phyloP scores from a whole-genome alignment of 2,888 invertebrate genomes.

The Perdita meconis region DNA sequence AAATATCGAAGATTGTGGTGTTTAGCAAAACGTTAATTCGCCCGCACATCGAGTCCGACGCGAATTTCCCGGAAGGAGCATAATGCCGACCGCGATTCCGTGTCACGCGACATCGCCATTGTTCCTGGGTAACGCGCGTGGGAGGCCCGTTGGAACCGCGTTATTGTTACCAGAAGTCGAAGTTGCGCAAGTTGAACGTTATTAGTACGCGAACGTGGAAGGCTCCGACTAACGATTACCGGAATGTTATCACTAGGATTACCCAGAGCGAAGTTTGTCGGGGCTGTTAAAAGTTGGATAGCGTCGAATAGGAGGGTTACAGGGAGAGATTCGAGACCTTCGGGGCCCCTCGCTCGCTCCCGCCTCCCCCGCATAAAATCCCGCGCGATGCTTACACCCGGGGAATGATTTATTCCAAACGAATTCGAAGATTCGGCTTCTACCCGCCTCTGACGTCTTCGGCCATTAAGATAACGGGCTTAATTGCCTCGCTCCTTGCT shows the following conservation, averaged over 20 bases:
- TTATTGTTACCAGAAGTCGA: constrained; percentile 40
- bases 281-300: constrained; percentile 68
- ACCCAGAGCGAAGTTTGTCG: constrained; percentile 55
- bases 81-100: background rate
- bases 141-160: constrained; percentile 43
- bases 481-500: constrained; percentile 39
- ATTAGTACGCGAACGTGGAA: constrained; percentile 49
- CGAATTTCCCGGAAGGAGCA: no score
- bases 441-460: constrained; percentile 32
- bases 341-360: constrained; percentile 21
- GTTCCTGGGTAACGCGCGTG: constrained; percentile 10
- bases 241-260: constrained; percentile 57
- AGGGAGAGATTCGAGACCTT: constrained; percentile 1
- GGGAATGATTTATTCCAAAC: constrained; percentile 57
- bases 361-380: constrained; percentile 57
- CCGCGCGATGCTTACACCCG: constrained; percentile 41
- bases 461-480: constrained; percentile 49
- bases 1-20: no score
- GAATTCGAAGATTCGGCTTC: constrained; percentile 50
- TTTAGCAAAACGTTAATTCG: no score
- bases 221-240: constrained; percentile 42
- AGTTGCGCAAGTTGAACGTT: constrained; percentile 33
- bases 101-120: constrained; percentile 20
- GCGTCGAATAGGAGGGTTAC: constrained; percentile 29
- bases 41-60: no score